A percentile compares a stretch with the other conserved stretches of the same genome.
phyloP scores from a whole-genome alignment of 2,888 invertebrate species.

The Mesorhabditis spiculigera region DNA sequence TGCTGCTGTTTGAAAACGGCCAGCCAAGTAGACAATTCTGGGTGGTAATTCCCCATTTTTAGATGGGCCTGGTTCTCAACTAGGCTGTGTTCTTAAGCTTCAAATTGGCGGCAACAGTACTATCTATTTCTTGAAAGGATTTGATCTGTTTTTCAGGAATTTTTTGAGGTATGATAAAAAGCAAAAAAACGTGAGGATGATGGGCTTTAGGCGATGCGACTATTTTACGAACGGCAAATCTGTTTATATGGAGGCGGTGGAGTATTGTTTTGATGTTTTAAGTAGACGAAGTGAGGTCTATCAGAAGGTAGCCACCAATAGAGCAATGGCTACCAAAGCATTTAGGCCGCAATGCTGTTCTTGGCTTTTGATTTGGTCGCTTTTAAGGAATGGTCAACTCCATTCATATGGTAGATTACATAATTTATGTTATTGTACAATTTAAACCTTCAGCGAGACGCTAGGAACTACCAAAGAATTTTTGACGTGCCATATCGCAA shows the following conservation, averaged over 20 bases:
- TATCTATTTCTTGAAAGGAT: not conserved
- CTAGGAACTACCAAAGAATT: not conserved
- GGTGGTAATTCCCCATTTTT: not conserved
- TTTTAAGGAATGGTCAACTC: conserved; percentile 1
- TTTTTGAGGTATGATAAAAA: not conserved
- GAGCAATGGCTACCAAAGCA: not conserved
- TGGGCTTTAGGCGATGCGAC: not conserved
- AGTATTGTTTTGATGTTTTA: not conserved
- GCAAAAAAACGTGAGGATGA: not conserved
- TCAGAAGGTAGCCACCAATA: not conserved
- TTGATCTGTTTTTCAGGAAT: conserved; percentile 3
- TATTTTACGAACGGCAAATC: not conserved
- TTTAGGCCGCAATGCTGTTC: not conserved
- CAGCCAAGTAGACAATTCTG: not conserved
- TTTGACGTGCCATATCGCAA: not conserved
- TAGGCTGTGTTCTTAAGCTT: not conserved
- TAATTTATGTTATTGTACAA: not conserved
- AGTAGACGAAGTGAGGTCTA: not conserved
- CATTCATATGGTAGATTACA: conserved; percentile 2
- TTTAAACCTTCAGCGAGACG: not conserved
- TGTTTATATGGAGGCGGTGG: not conserved
- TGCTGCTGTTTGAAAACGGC: not conserved
- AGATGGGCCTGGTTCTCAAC: conserved; percentile 4
- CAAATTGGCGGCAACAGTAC: not conserved
- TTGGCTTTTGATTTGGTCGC: not conserved